Conservation (phyloP, 2,797 vertebrate genomes). For the Ptychobarbus kaznakovi region DNA sequence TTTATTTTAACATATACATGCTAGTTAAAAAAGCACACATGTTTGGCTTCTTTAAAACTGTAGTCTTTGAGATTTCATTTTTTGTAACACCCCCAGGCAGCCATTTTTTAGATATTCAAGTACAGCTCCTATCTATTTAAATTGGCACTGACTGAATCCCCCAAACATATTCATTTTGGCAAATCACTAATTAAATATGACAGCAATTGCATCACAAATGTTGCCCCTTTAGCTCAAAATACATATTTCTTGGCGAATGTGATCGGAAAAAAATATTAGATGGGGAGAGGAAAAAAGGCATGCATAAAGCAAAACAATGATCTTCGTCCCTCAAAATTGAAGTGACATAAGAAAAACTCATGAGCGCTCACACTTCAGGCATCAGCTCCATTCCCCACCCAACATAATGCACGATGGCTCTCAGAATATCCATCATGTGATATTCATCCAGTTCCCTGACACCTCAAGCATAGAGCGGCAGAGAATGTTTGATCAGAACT, state of each 20-base stretch:
- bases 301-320: not conserved
- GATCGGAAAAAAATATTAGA: not conserved
- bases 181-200: not conserved
- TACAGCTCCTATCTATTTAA: not conserved
- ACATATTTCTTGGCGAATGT: not conserved
- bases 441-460: not conserved
- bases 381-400: not conserved
- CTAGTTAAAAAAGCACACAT: not conserved
- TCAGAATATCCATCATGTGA: slow-evolving; percentile 19
- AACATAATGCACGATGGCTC: slow-evolving; percentile 13
- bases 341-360: slow-evolving; percentile 7
- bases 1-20: not conserved
- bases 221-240: not conserved
- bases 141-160: not conserved
- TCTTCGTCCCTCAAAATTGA: not conserved
- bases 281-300: not conserved
- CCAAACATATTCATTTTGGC: not conserved
- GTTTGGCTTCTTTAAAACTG: not conserved
- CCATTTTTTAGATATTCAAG: not conserved
- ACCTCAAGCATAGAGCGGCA: slow-evolving; percentile 2
- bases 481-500: slow-evolving; percentile 10
- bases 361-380: slow-evolving; percentile 20
- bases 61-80: not conserved
- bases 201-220: not conserved
- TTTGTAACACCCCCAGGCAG: not conserved